Evolutionary conservation across 2,888 invertebrate species (phyloP), one percentile per base, ranked within the genome.

Genomic region (Candidula unifasciata): DNA sequence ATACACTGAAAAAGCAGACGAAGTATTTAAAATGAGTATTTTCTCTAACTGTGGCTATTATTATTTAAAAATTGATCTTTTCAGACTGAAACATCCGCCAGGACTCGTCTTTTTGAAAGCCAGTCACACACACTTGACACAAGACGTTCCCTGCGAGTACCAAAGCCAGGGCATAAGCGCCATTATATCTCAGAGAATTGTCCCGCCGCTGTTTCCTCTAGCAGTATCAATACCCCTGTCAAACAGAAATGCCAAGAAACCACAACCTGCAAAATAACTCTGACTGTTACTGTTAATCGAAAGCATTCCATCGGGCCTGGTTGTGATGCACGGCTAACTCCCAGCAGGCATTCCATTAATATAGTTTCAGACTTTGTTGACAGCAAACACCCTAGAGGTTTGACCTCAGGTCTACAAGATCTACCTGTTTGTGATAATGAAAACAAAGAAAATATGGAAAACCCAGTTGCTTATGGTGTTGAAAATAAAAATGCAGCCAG

Each of bases 121-220:
- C 66, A 66, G n/a, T 57, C 35, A 24, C 18, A 57, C 8, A 57
- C 79, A 27, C 24, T 27, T 21, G n/a, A 33, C 0, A 44, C 21
- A 13, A 79, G 37, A 30, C 1, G 5, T 24, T 37, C n/a, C 52
- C 30, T 33, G 16, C 35, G 33, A 37, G 52, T 27, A 27, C 60
- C 73, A 24, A 68, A 64, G 30, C 73, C 71, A 57, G 54, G 52
- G 27, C 83, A 84, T 13, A 83, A 83, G 27, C 71, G 74, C 5
- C 44, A 27, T 44, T 60, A 37, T 66, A 37, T 66, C 16, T 21
- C 33, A 16, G 73, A 81, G 2, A 37, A n/a, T 16, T 2, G 21
- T 27, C 52, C 27, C n/a, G n/a, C 21, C 0, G 0, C n/a, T 37
- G 64, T 35, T 44, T 30, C 64, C 1, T 6, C 57, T 13, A 54